Evolutionary conservation across 2,888 invertebrate genomes (phyloP), one percentile per base, ranked within the genome.

Genomic region (Cheilosia vernalis): DNA sequence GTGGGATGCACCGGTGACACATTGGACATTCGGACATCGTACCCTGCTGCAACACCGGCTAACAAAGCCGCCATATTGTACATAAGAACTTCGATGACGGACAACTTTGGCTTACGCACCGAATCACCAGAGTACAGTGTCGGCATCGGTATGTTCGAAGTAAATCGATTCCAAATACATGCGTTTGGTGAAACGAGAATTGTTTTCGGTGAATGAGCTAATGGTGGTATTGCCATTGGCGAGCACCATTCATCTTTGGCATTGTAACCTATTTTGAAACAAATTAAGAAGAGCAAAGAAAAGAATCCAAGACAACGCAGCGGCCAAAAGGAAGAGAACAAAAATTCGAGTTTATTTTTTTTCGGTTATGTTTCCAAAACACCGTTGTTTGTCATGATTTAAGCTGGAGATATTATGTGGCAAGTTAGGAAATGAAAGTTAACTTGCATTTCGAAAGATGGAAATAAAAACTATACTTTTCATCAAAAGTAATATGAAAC

Each of bases 11-110:
- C 93, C 0, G 96, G 96, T 88, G 96, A 96, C 66, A 97, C 95
- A 90, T 97, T 97, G 55, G 97, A 97, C 91, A 97, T 94, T 89
- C 98, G 94, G 67, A 98, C 96, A 93, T 98, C 98, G 90, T 97
- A 98, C 0, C 98, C 98, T 47, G 97, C 96, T 3, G 97, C 97
- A 49, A 98, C 96, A 30, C 97, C 96, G 3, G 98, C 98, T 89
- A 98, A 93, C 93, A 98, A 94, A 67, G 98, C 96, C 69, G 97
- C 97, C 94, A 98, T 97, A 92, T 98, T 98, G 93, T 97, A 98
- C 87, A 98, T 93, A 15, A 92, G 88, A 88, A 95, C 89, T 78
- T 92, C 92, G 63, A 92, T 91, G 9, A 92, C 91, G 5, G 92
- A 92, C 2, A 92, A 87, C 87, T 92, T 92, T 4, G 92, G 92